These are phyloP conservation scores for Trichomalopsis sarcophagae DNA, from an alignment of 1,140 invertebrate genomes.

Conservation along the genomic window DNA sequence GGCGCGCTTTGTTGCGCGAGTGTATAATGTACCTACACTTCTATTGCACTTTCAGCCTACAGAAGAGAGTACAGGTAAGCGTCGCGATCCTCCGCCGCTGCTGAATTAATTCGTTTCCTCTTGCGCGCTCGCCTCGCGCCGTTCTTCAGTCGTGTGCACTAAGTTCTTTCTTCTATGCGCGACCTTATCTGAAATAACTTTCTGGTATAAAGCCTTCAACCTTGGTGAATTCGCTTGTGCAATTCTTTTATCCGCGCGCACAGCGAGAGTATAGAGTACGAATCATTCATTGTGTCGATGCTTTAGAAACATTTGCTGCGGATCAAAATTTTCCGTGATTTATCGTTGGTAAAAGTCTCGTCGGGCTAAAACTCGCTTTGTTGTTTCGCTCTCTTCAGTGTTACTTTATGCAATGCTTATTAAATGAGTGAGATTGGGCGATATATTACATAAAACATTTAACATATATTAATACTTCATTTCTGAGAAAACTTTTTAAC, in stretches of 20 bases:
- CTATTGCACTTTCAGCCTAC: too few species aligned
- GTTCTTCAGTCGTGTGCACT: background rate
- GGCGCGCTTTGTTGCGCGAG: background rate
- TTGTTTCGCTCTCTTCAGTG: background rate
- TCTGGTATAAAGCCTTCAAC: background rate
- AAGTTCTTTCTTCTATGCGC: background rate
- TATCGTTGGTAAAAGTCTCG: background rate
- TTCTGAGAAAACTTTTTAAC: too few species aligned
- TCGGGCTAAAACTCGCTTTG: background rate
- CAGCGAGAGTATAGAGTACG: background rate
- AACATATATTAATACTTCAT: too few species aligned
- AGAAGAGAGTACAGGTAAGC: background rate
- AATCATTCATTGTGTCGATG: background rate
- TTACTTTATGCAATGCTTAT: too few species aligned
- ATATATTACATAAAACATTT: too few species aligned
- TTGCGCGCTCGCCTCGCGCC: background rate
- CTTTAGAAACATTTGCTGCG: background rate
- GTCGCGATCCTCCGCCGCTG: background rate
- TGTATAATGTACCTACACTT: background rate
- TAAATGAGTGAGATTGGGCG: too few species aligned
- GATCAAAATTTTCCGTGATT: background rate
- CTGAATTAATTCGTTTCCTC: constrained; percentile 6
- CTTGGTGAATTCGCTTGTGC: constrained; percentile 19
- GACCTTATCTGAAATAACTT: constrained; percentile 18
- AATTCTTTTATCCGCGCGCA: constrained; percentile 15